These are phyloP conservation scores for Chiloscyllium plagiosum DNA, from an alignment of 2,113 vertebrate species.

Conservation along the genomic window DNA sequence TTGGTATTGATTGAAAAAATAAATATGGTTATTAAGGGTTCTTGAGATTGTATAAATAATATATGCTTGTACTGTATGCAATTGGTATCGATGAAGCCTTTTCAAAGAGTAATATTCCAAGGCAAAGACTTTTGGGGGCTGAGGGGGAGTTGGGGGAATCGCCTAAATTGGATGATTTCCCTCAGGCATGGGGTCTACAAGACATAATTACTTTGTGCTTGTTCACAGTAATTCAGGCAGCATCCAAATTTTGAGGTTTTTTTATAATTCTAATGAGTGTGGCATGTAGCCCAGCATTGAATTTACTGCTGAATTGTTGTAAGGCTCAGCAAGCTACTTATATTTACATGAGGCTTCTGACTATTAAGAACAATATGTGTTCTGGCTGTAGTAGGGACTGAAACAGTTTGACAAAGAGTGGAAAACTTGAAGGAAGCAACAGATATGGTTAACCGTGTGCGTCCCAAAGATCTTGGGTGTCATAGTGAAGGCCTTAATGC, in stretches of 20 bases:
- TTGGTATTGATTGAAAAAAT: slow-evolving; percentile 31
- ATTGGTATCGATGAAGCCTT: neutral
- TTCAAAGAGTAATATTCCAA: neutral
- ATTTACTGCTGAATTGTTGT: too few relatives aligned
- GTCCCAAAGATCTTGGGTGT: too few relatives aligned
- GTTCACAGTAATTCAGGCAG: neutral
- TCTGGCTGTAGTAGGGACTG: too few relatives aligned
- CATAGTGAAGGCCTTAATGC: too few relatives aligned
- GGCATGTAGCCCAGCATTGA: too few relatives aligned
- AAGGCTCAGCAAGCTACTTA: too few relatives aligned
- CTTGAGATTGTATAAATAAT: neutral
- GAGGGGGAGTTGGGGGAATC: neutral
- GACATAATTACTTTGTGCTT: neutral
- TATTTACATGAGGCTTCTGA: too few relatives aligned
- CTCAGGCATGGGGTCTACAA: neutral
- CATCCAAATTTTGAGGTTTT: neutral
- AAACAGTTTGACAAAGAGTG: too few relatives aligned
- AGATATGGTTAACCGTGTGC: too few relatives aligned
- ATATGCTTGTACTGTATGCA: neutral
- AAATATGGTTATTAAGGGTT: slow-evolving; percentile 32
- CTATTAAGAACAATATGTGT: too few relatives aligned
- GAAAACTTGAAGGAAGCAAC: too few relatives aligned
- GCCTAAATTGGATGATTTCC: neutral
- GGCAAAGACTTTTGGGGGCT: neutral
- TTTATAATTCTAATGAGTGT: too few relatives aligned